A percentile compares a stretch with the other conserved stretches of the same genome.
Evolutionary conservation across 2,113 vertebrate genomes (phyloP).

Genomic region (Murina feae): DNA sequence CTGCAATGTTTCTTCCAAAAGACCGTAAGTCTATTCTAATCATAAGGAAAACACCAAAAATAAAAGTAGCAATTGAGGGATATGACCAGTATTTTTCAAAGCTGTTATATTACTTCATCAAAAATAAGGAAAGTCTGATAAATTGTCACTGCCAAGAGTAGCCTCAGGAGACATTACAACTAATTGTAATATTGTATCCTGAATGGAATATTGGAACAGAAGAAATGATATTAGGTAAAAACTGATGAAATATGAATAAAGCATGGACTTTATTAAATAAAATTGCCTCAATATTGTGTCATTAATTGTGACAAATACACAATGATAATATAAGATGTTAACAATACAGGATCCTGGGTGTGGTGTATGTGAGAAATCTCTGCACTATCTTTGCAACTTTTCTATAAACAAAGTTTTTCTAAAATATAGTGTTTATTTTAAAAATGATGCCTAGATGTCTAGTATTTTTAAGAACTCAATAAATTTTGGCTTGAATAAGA

Average conservation of each 20-base stretch:
- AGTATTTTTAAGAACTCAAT: background rate
- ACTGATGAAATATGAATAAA: background rate
- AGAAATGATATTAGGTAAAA: background rate
- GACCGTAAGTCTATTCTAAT: background rate
- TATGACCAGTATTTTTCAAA: background rate
- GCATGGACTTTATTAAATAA: background rate
- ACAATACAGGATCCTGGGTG: background rate
- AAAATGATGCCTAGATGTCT: background rate
- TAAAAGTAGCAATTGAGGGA: background rate
- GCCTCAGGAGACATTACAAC: background rate
- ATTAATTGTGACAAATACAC: background rate
- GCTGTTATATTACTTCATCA: background rate
- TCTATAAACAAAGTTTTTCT: background rate
- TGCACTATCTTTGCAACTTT: background rate
- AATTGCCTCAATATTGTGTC: background rate
- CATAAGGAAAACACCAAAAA: background rate
- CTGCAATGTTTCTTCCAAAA: background rate
- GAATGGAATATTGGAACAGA: background rate
- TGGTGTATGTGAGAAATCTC: background rate
- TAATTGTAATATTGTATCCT: background rate
- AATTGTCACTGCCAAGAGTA: background rate
- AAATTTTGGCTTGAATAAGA: background rate
- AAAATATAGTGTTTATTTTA: background rate
- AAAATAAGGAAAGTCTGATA: background rate
- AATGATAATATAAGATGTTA: background rate